phyloP scores from a whole-genome alignment of 2,888 invertebrate genomes.

The Beris morrisii region DNA sequence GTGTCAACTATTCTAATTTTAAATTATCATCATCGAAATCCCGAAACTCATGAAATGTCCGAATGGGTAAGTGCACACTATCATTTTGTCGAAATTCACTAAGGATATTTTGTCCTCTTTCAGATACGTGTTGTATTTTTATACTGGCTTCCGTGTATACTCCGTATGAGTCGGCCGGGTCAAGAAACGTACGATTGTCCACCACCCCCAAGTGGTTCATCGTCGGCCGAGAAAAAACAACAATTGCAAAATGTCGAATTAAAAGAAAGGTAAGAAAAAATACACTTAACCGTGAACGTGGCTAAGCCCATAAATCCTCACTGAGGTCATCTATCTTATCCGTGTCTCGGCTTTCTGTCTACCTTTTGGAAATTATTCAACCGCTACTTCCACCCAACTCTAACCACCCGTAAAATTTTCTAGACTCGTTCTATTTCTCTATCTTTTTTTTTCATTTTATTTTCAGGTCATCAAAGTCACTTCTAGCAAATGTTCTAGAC shows the following conservation, averaged over 20 bases:
- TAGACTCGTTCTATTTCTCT: background rate
- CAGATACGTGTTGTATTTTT: constrained; percentile 91
- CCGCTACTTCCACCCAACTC: no score
- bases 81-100: constrained; percentile 2
- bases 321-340: constrained; percentile 19
- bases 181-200: constrained; percentile 59
- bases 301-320: constrained; percentile 5
- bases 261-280: constrained; percentile 66
- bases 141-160: constrained; percentile 95
- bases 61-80: constrained; percentile 75
- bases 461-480: constrained; percentile 83
- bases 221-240: constrained; percentile 65
- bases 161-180: constrained; percentile 86
- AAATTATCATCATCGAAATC: constrained; percentile 96
- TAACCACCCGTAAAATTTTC: background rate
- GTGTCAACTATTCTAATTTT: constrained; percentile 97
- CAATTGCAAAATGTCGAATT: constrained; percentile 80
- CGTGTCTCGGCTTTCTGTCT: no score
- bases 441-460: constrained; percentile 19
- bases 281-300: background rate
- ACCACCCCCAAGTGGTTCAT: constrained; percentile 60
- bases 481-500: constrained; percentile 94
- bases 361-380: no score
- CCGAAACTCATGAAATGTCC: constrained; percentile 97
- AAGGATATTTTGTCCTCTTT: constrained; percentile 17